Conservation (phyloP, 2,888 invertebrate species). For the Melieria crassipennis region DNA sequence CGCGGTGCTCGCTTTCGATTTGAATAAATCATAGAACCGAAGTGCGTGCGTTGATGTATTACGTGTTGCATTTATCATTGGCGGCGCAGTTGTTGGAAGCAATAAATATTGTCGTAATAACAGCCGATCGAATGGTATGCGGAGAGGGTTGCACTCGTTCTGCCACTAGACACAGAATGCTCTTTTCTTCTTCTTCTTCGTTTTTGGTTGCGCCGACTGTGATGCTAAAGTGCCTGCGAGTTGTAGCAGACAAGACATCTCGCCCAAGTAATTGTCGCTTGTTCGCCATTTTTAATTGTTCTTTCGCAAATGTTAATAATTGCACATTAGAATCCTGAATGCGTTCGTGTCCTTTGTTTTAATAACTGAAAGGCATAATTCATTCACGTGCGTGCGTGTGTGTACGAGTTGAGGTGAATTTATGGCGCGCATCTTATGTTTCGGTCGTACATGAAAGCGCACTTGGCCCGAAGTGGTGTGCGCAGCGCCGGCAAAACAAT, state of each 20-base stretch:
- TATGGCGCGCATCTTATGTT: slow-evolving; percentile 41
- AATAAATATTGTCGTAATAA: too few relatives aligned
- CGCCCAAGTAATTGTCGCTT: background rate
- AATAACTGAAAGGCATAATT: slow-evolving; percentile 54
- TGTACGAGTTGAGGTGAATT: slow-evolving; percentile 46
- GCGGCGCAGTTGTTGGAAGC: too few relatives aligned
- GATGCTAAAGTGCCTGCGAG: too few relatives aligned
- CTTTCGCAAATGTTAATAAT: slow-evolving; percentile 57
- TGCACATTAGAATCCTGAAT: slow-evolving; percentile 42
- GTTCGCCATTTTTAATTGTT: slow-evolving; percentile 51
- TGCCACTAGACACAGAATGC: too few relatives aligned
- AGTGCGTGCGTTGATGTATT: too few relatives aligned
- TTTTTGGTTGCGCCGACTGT: too few relatives aligned
- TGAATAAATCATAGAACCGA: too few relatives aligned
- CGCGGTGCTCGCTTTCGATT: background rate
- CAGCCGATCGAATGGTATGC: too few relatives aligned
- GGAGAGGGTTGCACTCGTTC: too few relatives aligned
- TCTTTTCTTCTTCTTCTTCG: too few relatives aligned
- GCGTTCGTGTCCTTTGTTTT: slow-evolving; percentile 46
- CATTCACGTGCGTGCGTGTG: slow-evolving; percentile 50
- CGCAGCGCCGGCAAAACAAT: slow-evolving; percentile 30
- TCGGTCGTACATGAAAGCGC: slow-evolving; percentile 42
- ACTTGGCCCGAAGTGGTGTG: slow-evolving; percentile 22
- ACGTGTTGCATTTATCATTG: too few relatives aligned
- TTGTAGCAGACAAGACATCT: background rate